A percentile compares a stretch with the other conserved stretches of the same genome.
These are phyloP conservation scores for Tiliacea citrago DNA, from an alignment of 2,888 invertebrate genomes.

Conservation along the genomic window DNA sequence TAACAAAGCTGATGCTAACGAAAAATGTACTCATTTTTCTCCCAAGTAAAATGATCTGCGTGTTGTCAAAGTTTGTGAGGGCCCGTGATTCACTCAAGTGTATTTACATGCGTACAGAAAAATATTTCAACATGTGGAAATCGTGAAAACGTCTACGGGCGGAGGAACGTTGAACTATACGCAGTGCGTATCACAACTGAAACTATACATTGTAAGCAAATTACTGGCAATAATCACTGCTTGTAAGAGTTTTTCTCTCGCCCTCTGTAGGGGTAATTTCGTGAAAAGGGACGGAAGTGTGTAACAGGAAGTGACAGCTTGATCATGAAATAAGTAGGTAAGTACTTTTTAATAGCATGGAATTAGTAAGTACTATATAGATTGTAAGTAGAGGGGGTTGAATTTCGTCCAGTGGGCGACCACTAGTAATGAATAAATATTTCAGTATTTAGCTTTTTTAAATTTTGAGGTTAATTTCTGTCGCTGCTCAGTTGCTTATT, in stretches of 20 bases:
- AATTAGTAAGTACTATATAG: too few species aligned
- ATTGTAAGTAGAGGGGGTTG: too few species aligned
- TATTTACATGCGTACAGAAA: conserved; percentile 77
- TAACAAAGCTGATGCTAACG: conserved; percentile 73
- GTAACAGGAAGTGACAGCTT: too few species aligned
- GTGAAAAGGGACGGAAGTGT: too few species aligned
- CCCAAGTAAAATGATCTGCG: conserved; percentile 78
- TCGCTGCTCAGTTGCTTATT: too few species aligned
- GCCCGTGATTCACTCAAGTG: conserved; percentile 76
- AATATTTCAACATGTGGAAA: conserved; percentile 72
- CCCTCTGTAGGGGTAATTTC: too few species aligned
- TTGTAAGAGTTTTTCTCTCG: conserved; percentile 38
- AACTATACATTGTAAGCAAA: conserved; percentile 55
- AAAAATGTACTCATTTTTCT: conserved; percentile 80
- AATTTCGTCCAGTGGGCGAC: too few species aligned
- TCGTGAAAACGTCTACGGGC: conserved; percentile 67
- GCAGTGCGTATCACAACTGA: conserved; percentile 34
- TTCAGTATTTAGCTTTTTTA: too few species aligned
- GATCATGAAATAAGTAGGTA: too few species aligned
- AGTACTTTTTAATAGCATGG: too few species aligned
- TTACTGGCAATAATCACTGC: conserved; percentile 57
- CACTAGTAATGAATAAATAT: too few species aligned
- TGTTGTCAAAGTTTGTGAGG: conserved; percentile 81
- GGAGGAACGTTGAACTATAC: conserved; percentile 69
- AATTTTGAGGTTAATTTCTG: too few species aligned